Evolutionary conservation across 2,888 invertebrate genomes (phyloP).

Genomic region (Drosophila conformis): DNA sequence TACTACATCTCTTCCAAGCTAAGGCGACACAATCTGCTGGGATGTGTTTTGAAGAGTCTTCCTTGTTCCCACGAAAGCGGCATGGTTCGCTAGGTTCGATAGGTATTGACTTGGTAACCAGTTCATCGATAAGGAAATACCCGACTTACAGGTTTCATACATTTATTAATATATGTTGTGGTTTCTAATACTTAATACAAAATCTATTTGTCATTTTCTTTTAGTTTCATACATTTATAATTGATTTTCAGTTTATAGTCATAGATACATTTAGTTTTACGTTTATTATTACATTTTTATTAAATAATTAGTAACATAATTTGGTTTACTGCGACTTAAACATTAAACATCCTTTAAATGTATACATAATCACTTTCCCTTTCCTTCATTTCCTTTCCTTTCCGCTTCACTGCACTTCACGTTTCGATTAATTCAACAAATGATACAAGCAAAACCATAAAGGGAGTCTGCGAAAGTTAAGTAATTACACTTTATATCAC

Average conservation of each 20-base stretch:
- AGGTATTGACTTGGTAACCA: neutral
- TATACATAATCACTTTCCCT: conserved; percentile 55
- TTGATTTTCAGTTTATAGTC: conserved; percentile 66
- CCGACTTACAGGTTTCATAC: conserved; percentile 19
- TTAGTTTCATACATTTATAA: conserved; percentile 60
- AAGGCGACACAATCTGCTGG: neutral
- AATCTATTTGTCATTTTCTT: conserved; percentile 60
- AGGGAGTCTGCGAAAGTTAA: conserved; percentile 29
- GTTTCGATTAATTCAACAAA: conserved; percentile 51
- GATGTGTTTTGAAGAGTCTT: neutral
- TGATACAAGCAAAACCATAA: conserved; percentile 42
- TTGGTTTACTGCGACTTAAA: conserved; percentile 76
- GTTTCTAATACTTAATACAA: conserved; percentile 69
- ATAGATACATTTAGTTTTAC: conserved; percentile 59
- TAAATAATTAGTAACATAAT: conserved; percentile 79
- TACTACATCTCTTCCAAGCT: neutral
- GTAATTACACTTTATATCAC: conserved; percentile 70
- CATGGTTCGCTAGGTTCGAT: neutral
- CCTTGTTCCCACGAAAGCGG: neutral
- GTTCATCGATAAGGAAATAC: neutral
- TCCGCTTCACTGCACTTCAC: conserved; percentile 27
- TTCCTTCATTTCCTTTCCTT: neutral
- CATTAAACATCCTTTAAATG: conserved; percentile 65
- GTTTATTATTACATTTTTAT: conserved; percentile 52
- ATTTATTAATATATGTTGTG: conserved; percentile 52